Evolutionary conservation across 2,113 vertebrate genomes (phyloP), one percentile per base, ranked within the genome.

Genomic region (Erpornis zantholeuca): DNA sequence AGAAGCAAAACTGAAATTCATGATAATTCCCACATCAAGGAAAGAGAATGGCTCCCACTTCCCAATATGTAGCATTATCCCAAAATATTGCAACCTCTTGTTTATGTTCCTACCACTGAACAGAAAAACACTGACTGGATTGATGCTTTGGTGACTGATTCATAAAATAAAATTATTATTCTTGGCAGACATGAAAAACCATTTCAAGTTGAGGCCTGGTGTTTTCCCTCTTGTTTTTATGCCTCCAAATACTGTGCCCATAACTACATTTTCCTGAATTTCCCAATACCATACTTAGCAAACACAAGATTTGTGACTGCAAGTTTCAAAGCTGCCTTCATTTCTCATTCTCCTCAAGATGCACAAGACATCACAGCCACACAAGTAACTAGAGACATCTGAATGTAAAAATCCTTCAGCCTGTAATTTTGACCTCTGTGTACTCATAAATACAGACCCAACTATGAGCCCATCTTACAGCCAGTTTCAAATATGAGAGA

Each of bases 11-110:
- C 10, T 35, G 21, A 59, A 44, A 42, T 29, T 66, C 42, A 31
- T 0, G 0, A 0, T 27, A 33, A n/a, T 3, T 56, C 31, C 19
- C 50, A 64, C 28, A 12, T 3, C 0, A 53, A 38, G 2, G 3
- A 65, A 27, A 49, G 31, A 17, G 27, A 88, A 71, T 0, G 3
- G 65, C 38, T 76, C 33, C 17, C 20, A 45, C 33, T 49, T 60
- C 65, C 20, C 40, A 13, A 29, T 24, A 35, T 3, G 6, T 1
- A 15, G 20, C 5, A 31, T 33, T 38, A 21, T 18, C 35, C 8
- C 4, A 23, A 77, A 78, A 86, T 70, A 47, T 29, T 16, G 36
- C 47, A 40, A 33, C 7, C 20, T 61, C 68, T 77, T 65, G 10
- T 45, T 92, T 44, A 57, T 25, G 16, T 38, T 81, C 22, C n/a